These are phyloP conservation scores for Erynnis tages DNA, from an alignment of 2,888 invertebrate species.

Conservation along the genomic window DNA sequence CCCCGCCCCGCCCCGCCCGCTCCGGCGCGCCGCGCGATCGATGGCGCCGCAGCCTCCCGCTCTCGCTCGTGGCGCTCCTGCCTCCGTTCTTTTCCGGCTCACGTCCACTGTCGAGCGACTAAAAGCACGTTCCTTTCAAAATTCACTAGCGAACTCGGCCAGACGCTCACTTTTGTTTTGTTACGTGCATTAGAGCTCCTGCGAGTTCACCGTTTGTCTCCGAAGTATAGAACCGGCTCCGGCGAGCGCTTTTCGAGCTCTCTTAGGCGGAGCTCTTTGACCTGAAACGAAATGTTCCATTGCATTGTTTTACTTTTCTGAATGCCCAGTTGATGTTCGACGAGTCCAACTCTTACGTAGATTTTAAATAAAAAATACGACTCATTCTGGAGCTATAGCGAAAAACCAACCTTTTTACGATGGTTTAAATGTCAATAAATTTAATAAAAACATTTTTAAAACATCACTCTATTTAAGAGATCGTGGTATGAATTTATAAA, in stretches of 20 bases:
- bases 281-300: constrained; percentile 4
- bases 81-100: constrained; percentile 15
- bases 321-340: not conserved
- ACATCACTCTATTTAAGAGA: no score
- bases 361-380: no score
- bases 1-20: constrained; percentile 29
- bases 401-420: no score
- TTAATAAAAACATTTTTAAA: no score
- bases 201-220: constrained; percentile 25
- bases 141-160: constrained; percentile 12
- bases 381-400: no score
- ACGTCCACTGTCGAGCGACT: not conserved
- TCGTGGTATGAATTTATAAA: no score
- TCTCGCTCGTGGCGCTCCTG: constrained; percentile 25
- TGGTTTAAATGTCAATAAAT: no score
- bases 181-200: constrained; percentile 14
- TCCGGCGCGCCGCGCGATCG: constrained; percentile 28
- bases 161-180: constrained; percentile 2
- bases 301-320: constrained; percentile 8
- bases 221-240: constrained; percentile 30
- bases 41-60: constrained; percentile 28
- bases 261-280: constrained; percentile 1
- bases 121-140: constrained; percentile 20
- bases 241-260: constrained; percentile 8
- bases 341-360: no score